Conservation (phyloP, 2,888 invertebrate genomes). For the Lochmaea crataegi region DNA sequence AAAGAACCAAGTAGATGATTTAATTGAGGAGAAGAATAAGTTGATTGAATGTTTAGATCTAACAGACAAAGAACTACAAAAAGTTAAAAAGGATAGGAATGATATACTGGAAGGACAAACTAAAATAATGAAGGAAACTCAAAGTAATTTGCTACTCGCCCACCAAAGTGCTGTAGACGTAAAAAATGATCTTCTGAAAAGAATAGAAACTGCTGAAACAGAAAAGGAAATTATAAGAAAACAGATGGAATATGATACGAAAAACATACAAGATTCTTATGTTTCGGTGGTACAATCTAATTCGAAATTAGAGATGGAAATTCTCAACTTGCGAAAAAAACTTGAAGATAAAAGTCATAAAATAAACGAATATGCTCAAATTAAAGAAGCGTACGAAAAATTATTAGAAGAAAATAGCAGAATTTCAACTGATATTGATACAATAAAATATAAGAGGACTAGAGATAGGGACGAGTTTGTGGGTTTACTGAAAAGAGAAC, state of each 20-base stretch:
- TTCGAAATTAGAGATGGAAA: slow-evolving; percentile 59
- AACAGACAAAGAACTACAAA: slow-evolving; percentile 50
- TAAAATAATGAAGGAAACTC: slow-evolving; percentile 55
- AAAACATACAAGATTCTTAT: slow-evolving; percentile 57
- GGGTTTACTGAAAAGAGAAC: slow-evolving; percentile 57
- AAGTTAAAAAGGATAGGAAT: slow-evolving; percentile 52
- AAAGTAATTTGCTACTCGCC: slow-evolving; percentile 51
- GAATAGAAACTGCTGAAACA: slow-evolving; percentile 48
- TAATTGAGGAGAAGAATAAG: slow-evolving; percentile 42
- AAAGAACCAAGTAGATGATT: slow-evolving; percentile 28
- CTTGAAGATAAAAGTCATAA: slow-evolving; percentile 55
- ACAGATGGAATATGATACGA: slow-evolving; percentile 41
- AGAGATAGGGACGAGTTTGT: slow-evolving; percentile 62
- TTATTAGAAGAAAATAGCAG: slow-evolving; percentile 62
- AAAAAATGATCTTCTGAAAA: slow-evolving; percentile 51
- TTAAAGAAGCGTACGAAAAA: slow-evolving; percentile 63
- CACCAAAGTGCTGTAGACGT: slow-evolving; percentile 53
- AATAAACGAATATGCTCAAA: slow-evolving; percentile 41
- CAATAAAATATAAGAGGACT: slow-evolving; percentile 60
- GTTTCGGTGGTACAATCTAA: slow-evolving; percentile 56
- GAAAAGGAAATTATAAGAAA: slow-evolving; percentile 46
- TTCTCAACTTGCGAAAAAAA: slow-evolving; percentile 50
- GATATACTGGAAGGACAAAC: slow-evolving; percentile 54
- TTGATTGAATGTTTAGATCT: slow-evolving; percentile 43
- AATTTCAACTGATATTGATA: slow-evolving; percentile 60